Conservation (phyloP, 2,888 invertebrate species). For the Pheosia tremula region DNA sequence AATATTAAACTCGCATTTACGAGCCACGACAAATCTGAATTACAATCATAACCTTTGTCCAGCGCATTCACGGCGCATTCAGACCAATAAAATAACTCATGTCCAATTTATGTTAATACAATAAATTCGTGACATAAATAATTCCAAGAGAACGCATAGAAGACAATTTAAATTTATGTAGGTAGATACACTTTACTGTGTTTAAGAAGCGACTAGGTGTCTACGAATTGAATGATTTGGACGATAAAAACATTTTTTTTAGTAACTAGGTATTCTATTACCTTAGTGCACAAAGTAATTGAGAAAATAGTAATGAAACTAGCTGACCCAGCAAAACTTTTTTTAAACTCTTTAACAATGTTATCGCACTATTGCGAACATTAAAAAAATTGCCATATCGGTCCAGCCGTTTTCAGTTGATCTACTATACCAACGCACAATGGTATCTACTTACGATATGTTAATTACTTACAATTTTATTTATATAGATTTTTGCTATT, state of each 20-base stretch:
- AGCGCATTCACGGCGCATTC: slow-evolving; percentile 73
- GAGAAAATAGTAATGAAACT: neutral
- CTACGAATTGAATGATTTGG: slow-evolving; percentile 69
- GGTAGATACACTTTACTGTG: slow-evolving; percentile 61
- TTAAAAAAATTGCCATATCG: too few species aligned
- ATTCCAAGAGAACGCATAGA: slow-evolving; percentile 66
- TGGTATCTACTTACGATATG: too few species aligned
- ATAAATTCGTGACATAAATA: slow-evolving; percentile 83
- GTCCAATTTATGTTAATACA: slow-evolving; percentile 85
- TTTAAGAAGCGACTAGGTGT: slow-evolving; percentile 48
- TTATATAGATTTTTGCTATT: too few species aligned
- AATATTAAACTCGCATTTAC: slow-evolving; percentile 73
- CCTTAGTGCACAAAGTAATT: neutral
- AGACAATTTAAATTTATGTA: slow-evolving; percentile 81
- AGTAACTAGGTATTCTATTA: neutral
- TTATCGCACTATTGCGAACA: too few species aligned
- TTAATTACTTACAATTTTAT: too few species aligned
- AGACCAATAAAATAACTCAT: slow-evolving; percentile 82
- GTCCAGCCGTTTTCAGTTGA: too few species aligned
- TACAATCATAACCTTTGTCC: slow-evolving; percentile 79
- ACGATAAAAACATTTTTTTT: slow-evolving; percentile 29
- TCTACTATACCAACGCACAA: too few species aligned
- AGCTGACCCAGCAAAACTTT: too few species aligned
- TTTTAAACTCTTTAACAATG: too few species aligned
- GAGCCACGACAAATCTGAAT: slow-evolving; percentile 80